Base-by-base conservation (phyloP, 2,797 vertebrate species). In the Scleropages formosus region DNA sequence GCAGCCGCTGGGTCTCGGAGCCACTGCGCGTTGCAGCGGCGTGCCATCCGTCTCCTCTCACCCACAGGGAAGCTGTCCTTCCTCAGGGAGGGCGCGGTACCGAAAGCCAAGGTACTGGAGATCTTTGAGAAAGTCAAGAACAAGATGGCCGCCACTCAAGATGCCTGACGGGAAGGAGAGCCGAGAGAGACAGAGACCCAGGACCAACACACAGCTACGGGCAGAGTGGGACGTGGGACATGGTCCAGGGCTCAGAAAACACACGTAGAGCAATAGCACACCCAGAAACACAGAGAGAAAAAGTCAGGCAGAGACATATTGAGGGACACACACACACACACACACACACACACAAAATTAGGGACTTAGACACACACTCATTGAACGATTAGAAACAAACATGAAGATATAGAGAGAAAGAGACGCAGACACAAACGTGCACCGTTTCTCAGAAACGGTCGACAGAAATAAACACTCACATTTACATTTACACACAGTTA, bases 61-160 rank as follows among this genome's bases (percentile, higher is more conserved):
- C 44, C 67, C 4, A 27, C 67, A 78, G 77, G 77, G 39, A 72
- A 75, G n/a, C 77, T 78, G 46, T 78, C 77, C 31, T 78, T 78
- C 72, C 77, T 78, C 59, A 78, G 77, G 49, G 77, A 78, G 73
- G 77, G 77, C 22, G 73, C 77, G 10, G 77, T 78, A 66, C 61
- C 77, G 7, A 63, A 51, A 1, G 77, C 68, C 60, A 78, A 78
- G 60, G 77, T 78, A 58, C 68, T 78, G 27, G 68, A 78, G 68
- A 78, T 78, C 63, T 78, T 78, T 27, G 77, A 78, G 49, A 69
- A n/a, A 6, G 77, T 78, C 22, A 75, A 75, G 20, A 66, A 61
- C 73, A 78, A 78, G 13, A 56, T 78, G 73, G 68, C 59, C 18
- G 31, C 62, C 31, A n/a, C 16, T 11, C 58, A 70, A 31, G 53